Percentiles rank a stretch among this genome's conserved stretches.
These are phyloP conservation scores for Charaxes varanes DNA, from an alignment of 1,140 invertebrate species.

Conservation along the genomic window DNA sequence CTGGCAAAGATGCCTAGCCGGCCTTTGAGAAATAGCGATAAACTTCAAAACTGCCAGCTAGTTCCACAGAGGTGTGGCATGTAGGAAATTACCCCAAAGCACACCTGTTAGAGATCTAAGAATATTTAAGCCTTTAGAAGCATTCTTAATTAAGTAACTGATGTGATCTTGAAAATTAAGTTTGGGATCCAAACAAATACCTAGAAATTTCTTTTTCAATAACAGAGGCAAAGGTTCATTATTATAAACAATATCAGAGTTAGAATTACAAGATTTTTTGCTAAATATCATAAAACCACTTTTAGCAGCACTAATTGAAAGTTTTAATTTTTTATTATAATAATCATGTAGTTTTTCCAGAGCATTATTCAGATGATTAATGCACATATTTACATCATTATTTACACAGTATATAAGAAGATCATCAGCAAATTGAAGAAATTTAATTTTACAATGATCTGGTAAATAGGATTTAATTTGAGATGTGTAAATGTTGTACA, in stretches of 20 bases:
- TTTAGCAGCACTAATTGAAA: conserved; percentile 12
- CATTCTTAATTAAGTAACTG: background rate
- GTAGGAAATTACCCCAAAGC: too few relatives aligned
- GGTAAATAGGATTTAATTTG: conserved; percentile 18
- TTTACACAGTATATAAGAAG: conserved; percentile 17
- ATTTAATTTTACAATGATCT: conserved; percentile 14
- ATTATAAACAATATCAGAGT: conserved; percentile 1
- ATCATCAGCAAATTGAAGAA: conserved; percentile 27
- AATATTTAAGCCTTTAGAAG: background rate
- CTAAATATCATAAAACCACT: conserved; percentile 7
- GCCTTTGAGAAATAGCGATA: too few relatives aligned
- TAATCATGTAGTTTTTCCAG: conserved; percentile 9
- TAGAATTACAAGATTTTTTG: conserved; percentile 1
- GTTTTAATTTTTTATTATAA: conserved; percentile 12
- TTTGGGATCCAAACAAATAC: conserved; percentile 12
- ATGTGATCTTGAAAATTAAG: conserved; percentile 8
- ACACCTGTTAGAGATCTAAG: background rate
- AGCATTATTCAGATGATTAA: conserved; percentile 6
- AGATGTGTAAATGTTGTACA: conserved; percentile 26
- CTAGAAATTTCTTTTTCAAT: conserved; percentile 15
- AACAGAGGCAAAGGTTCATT: conserved; percentile 5
- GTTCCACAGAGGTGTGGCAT: too few relatives aligned
- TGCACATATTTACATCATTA: conserved; percentile 4
- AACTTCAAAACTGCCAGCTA: too few relatives aligned
- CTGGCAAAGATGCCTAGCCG: too few relatives aligned